Evolutionary conservation across 1,140 invertebrate species (phyloP), one percentile per base, ranked within the genome.

Genomic region (Calephelis virginiensis): DNA sequence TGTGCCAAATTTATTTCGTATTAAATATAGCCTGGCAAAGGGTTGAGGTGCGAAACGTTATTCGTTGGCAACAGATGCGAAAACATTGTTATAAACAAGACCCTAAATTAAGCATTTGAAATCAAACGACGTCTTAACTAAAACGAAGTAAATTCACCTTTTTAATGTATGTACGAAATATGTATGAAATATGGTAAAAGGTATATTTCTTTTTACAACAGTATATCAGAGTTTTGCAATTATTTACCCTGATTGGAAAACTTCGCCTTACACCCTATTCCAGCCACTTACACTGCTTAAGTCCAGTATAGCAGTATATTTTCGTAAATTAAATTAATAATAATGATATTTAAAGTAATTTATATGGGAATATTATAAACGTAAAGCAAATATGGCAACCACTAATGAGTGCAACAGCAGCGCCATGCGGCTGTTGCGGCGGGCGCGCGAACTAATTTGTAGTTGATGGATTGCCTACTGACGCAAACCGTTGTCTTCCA

Each of bases 401-500:
- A 70, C 86, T 90, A 90, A 90, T 87, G 87, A 90, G 82, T 72
- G 83, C 83, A 80, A 83, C 85, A 82, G 82, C 79, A 79, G 87
- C 85, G 87, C 85, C 78, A 71, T 75, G 82, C 78, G 80, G 82
- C 70, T 66, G 74, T 67, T 80, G 87, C 71, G 85, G 82, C 75
- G 70, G 69, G 72, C 72, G 75, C 75, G 81, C 70, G 78, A 87
- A 90, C 86, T 87, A 90, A 89, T 90, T 86, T 81, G 77, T 70
- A 69, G 66, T 64, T 87, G 85, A 88, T 90, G 85, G 82, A 86
- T 90, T 84, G 81, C 74, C 68, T 66, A 70, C 69, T 66, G 53
- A 66, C 61, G 63, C 63, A 56, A 61, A 68, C 53, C 62, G 48
- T 50, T 47, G 63, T 63, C 67, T 66, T 69, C 50, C 66, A 66